These are phyloP conservation scores for Clarias macrocephalus DNA, from an alignment of 2,113 vertebrate genomes.

Conservation along the genomic window DNA sequence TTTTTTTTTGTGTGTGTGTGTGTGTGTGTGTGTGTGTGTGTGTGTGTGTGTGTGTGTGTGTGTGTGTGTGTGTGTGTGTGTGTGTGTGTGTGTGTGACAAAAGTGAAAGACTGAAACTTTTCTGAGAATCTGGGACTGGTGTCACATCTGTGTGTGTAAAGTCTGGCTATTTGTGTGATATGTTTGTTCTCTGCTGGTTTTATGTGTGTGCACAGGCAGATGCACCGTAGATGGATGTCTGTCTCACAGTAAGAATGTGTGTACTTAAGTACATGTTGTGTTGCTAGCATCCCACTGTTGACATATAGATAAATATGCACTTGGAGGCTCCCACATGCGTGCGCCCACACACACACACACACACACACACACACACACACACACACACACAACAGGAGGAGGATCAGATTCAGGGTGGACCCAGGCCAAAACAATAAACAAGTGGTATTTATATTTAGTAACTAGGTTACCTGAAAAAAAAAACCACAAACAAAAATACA, in stretches of 20 bases:
- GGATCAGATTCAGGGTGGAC: no score
- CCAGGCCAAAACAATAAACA: no score
- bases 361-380: no score
- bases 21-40: neutral
- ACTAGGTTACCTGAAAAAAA: no score
- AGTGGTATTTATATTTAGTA: no score
- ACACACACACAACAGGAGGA: no score
- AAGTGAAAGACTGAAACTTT: neutral
- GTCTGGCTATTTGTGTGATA: neutral
- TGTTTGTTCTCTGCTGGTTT: neutral
- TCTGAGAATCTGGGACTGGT: neutral
- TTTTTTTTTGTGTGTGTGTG: no score
- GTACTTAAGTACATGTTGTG: neutral
- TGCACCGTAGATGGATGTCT: neutral
- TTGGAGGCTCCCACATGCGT: conserved; percentile 12
- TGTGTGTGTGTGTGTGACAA: neutral
- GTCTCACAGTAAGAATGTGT: neutral
- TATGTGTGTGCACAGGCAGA: neutral
- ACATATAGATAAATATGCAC: neutral
- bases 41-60: neutral
- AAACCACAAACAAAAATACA: no score
- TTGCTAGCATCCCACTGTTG: neutral
- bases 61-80: no score
- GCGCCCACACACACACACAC: neutral
- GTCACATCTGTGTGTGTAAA: conserved; percentile 2